These are phyloP conservation scores for Xerus rutilus DNA, from an alignment of 2,797 vertebrate genomes.

Conservation along the genomic window DNA sequence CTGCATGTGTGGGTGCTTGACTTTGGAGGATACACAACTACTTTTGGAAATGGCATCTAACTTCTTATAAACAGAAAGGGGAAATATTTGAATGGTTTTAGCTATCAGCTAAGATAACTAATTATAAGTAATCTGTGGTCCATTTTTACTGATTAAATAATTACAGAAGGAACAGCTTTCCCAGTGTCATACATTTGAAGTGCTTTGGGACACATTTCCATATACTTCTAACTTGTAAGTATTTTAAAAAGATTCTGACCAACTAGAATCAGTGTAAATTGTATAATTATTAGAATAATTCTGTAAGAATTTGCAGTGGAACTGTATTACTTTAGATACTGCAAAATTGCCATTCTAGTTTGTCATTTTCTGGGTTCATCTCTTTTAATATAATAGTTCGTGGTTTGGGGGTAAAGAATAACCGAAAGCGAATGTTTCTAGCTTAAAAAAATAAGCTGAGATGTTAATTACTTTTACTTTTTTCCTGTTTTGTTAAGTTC, in stretches of 20 bases:
- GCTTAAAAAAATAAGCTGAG: constrained; percentile 14
- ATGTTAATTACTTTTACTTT: constrained; percentile 57
- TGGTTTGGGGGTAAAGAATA: constrained; percentile 28
- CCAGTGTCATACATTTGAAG: constrained; percentile 38
- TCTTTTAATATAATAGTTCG: constrained; percentile 55
- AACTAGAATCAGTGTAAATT: constrained; percentile 58
- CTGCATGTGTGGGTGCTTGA: constrained; percentile 42
- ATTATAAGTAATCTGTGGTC: constrained; percentile 54
- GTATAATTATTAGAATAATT: constrained; percentile 39
- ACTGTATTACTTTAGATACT: constrained; percentile 2
- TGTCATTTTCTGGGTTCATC: constrained; percentile 7
- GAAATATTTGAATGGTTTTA: constrained; percentile 52
- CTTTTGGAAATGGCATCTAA: constrained; percentile 58
- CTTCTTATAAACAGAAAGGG: constrained; percentile 37
- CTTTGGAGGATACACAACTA: constrained; percentile 36
- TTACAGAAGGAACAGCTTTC: constrained; percentile 53
- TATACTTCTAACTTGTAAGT: constrained; percentile 53
- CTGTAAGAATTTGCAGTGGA: constrained; percentile 28
- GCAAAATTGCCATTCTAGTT: constrained; percentile 58
- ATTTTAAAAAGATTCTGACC: constrained; percentile 45
- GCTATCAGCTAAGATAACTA: background rate
- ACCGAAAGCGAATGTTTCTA: constrained; percentile 63
- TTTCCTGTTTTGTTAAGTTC: constrained; percentile 16
- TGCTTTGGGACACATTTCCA: constrained; percentile 48
- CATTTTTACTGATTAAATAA: constrained; percentile 74